Conservation (phyloP, 2,113 vertebrate genomes). For the Tetrao urogallus region DNA sequence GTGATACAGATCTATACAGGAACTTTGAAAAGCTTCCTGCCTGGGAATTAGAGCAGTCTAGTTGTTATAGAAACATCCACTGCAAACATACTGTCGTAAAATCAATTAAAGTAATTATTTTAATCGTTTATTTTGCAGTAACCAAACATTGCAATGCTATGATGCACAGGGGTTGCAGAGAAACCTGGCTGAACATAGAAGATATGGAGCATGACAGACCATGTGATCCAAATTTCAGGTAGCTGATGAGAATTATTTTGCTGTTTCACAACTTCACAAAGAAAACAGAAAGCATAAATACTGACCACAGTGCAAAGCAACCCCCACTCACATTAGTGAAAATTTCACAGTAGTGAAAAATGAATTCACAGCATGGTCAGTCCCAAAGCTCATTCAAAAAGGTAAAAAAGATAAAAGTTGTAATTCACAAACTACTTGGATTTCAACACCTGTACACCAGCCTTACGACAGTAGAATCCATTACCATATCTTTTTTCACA, state of each 20-base stretch:
- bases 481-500: not conserved
- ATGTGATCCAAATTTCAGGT: not conserved
- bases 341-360: not conserved
- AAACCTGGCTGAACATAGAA: not conserved
- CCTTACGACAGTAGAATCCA: not conserved
- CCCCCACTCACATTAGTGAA: not conserved
- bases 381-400: not conserved
- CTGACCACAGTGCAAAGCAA: not conserved
- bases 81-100: not conserved
- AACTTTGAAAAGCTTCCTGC: not conserved
- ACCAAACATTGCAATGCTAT: not conserved
- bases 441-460: not conserved
- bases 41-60: not conserved
- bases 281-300: not conserved
- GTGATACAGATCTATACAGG: not conserved
- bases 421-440: not conserved
- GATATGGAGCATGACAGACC: not conserved
- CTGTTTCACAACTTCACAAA: not conserved
- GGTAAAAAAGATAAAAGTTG: not conserved
- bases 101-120: not conserved
- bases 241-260: not conserved
- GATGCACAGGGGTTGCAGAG: not conserved
- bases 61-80: not conserved
- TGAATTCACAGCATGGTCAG: not conserved
- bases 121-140: not conserved